Evolutionary conservation across 2,888 invertebrate genomes (phyloP).

Genomic region (Nycteola revayana): DNA sequence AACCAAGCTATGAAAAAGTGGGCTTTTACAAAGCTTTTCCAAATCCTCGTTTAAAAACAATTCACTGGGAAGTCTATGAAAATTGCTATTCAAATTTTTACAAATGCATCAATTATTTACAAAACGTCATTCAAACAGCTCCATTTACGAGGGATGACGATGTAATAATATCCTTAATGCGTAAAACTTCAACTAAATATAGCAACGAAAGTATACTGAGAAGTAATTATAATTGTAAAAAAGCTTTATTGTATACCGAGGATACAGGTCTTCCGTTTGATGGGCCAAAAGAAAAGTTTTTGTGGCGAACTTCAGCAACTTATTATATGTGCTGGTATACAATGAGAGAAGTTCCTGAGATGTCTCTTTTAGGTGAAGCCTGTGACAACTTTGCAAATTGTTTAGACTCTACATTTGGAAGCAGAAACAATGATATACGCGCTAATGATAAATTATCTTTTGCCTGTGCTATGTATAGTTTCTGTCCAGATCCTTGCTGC

Average conservation of each 20-base stretch:
- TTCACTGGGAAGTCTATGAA: conserved; percentile 84
- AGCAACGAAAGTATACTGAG: not conserved
- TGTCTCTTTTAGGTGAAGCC: conserved; percentile 76
- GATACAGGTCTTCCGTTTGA: conserved; percentile 76
- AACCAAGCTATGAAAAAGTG: conserved; percentile 29
- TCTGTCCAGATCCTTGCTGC: conserved; percentile 86
- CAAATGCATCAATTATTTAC: conserved; percentile 81
- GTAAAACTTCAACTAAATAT: conserved; percentile 35
- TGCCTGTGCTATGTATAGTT: conserved; percentile 84
- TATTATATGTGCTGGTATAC: conserved; percentile 87
- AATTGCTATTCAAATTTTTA: conserved; percentile 77
- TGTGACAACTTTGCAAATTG: conserved; percentile 85
- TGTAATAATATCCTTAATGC: conserved; percentile 67
- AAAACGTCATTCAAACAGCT: conserved; percentile 52
- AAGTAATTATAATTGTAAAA: conserved; percentile 70
- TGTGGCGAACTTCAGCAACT: conserved; percentile 83
- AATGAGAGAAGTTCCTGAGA: conserved; percentile 73
- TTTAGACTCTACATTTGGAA: conserved; percentile 59
- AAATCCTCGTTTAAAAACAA: conserved; percentile 73
- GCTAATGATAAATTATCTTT: conserved; percentile 78
- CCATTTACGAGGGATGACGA: conserved; percentile 77
- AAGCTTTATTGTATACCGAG: conserved; percentile 62
- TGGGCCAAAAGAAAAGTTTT: conserved; percentile 80
- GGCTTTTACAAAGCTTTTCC: conserved; percentile 74
- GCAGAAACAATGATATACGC: conserved; percentile 78